Evolutionary conservation across 2,113 vertebrate genomes (phyloP).

Genomic region (Etheostoma cragini): DNA sequence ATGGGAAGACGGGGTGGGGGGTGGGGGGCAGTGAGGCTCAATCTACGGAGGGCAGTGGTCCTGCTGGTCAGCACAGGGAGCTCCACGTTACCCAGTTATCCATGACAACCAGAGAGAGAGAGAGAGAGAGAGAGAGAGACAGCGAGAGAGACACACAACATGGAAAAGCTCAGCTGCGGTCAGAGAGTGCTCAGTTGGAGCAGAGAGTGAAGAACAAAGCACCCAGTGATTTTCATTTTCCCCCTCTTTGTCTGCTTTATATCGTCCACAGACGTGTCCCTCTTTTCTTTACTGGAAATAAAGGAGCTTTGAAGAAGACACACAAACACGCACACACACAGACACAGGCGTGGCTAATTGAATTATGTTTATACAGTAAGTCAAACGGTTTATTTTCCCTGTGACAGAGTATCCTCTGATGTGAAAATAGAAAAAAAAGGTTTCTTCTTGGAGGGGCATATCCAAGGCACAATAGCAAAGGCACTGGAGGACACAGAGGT

Average conservation of each 20-base stretch:
- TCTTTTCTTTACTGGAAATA: slow-evolving; percentile 73
- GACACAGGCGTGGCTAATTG: slow-evolving; percentile 61
- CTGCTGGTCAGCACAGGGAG: slow-evolving; percentile 83
- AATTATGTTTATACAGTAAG: slow-evolving; percentile 71
- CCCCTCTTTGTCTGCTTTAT: slow-evolving; percentile 77
- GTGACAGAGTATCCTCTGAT: slow-evolving; percentile 10
- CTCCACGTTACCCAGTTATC: slow-evolving; percentile 85
- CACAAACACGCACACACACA: slow-evolving; percentile 35
- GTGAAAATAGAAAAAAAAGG: slow-evolving; percentile 5
- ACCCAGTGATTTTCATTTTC: slow-evolving; percentile 81
- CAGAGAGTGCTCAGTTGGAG: slow-evolving; percentile 79
- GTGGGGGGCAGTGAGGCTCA: slow-evolving; percentile 70
- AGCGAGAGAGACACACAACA: slow-evolving; percentile 38
- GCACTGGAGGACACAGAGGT: slow-evolving; percentile 14
- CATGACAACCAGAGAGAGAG: slow-evolving; percentile 84
- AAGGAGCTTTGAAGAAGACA: slow-evolving; percentile 60
- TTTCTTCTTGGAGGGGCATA: background rate
- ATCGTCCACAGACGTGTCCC: slow-evolving; percentile 76
- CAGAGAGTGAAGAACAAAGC: slow-evolving; percentile 83
- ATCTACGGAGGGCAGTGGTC: slow-evolving; percentile 77
- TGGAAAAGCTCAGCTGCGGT: slow-evolving; percentile 80
- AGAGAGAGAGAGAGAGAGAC: slow-evolving; percentile 18
- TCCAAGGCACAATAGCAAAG: background rate
- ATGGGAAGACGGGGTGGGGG: slow-evolving; percentile 50
- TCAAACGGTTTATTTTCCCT: slow-evolving; percentile 50